Percentiles rank a stretch among this genome's conserved stretches.
These are phyloP conservation scores for Nephotettix cincticeps DNA, from an alignment of 1,140 invertebrate species.

Conservation along the genomic window DNA sequence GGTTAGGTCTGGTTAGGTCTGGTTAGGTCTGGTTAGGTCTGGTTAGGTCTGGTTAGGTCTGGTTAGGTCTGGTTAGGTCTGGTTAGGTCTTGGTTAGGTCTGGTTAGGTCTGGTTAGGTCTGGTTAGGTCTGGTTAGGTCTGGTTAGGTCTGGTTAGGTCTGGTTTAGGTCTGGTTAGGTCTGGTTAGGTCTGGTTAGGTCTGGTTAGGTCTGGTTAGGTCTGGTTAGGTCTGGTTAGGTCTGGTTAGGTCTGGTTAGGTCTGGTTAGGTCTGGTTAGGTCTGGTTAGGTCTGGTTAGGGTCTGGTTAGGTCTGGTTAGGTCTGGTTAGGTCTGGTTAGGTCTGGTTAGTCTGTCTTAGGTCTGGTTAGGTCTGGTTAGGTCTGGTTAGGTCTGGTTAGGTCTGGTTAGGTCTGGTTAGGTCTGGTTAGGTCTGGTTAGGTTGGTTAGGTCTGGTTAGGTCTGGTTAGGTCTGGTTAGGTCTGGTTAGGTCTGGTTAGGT, in stretches of 20 bases:
- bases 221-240: neutral
- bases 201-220: neutral
- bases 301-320: too few species aligned
- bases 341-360: neutral
- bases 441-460: too few species aligned
- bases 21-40: neutral
- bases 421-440: neutral
- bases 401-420: neutral
- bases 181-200: neutral
- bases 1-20: neutral
- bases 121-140: neutral
- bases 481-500: neutral
- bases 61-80: neutral
- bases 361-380: neutral
- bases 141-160: too few species aligned
- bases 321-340: neutral
- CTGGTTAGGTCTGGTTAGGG: neutral
- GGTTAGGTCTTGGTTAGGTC: neutral
- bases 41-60: neutral
- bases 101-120: neutral
- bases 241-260: neutral
- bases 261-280: neutral
- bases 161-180: too few species aligned
- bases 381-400: neutral
- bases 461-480: neutral